Conservation (phyloP, 1,140 invertebrate genomes). For the Helicoverpa zea region DNA sequence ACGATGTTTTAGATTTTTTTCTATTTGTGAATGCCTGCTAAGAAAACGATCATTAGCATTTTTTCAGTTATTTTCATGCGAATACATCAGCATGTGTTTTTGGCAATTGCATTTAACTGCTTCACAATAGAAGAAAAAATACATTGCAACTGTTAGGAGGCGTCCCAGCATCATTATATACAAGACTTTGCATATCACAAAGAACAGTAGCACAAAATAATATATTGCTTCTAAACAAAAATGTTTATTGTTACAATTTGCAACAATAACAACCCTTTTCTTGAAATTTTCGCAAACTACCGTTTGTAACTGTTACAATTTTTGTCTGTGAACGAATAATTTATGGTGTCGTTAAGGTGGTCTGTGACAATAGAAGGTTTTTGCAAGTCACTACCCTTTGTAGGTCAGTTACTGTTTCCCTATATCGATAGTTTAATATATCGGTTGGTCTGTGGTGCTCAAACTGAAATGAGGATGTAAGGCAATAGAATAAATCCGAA, state of each 20-base stretch:
- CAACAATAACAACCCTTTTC: slow-evolving; percentile 79
- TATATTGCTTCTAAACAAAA: slow-evolving; percentile 59
- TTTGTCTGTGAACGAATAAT: slow-evolving; percentile 69
- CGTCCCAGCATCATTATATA: slow-evolving; percentile 14
- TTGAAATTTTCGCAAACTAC: slow-evolving; percentile 72
- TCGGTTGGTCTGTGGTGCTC: slow-evolving; percentile 59
- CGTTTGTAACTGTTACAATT: slow-evolving; percentile 77
- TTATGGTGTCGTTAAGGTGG: slow-evolving; percentile 79
- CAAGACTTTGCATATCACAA: slow-evolving; percentile 49
- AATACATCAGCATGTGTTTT: neutral
- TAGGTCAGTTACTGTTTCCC: slow-evolving; percentile 75
- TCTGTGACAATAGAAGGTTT: slow-evolving; percentile 68
- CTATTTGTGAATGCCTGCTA: no score
- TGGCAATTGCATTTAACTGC: neutral
- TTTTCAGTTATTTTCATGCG: neutral
- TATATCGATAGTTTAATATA: slow-evolving; percentile 62
- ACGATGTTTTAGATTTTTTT: no score
- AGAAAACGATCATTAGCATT: no score
- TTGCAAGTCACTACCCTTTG: slow-evolving; percentile 81
- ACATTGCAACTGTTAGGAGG: slow-evolving; percentile 9
- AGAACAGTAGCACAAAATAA: slow-evolving; percentile 56
- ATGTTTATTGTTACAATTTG: slow-evolving; percentile 56
- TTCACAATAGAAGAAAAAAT: slow-evolving; percentile 1
- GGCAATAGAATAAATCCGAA: neutral
- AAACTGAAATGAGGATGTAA: slow-evolving; percentile 57